Base-by-base conservation (phyloP, 1,140 invertebrate genomes). In the Amyelois transitella region DNA sequence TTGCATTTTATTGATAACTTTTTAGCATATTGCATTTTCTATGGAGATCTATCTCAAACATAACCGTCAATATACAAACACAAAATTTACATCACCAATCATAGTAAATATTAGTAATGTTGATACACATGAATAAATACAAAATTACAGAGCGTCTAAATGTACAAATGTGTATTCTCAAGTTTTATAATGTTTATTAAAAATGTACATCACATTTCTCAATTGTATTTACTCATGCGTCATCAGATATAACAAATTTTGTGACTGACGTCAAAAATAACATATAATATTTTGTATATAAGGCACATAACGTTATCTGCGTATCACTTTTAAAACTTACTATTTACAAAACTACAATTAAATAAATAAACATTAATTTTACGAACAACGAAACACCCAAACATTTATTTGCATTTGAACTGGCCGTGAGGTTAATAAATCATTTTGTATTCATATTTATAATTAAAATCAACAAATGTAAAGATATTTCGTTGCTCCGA, bases 301-400 rank as follows among this genome's bases (percentile, higher is more conserved):
- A 69, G 66, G 66, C 63, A 69, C 63, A 60, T 62, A 66, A 63
- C 55, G 45, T 62, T 58, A 55, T 58, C 38, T 43, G 58, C 53
- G 52, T 66, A 66, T 69, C 63, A 69, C 63, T 66, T 62, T 54
- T 55, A 66, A 54, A 51, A 65, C 49, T 65, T 66, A 69, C 49
- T 65, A 66, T 69, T 63, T 69, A 69, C 63, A 66, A 65, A 25
- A 60, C 51, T 59, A 53, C 50, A 56, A 59, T 50, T 53, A 61
- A 63, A 65, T 66, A 66, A 63, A 69, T 62, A 62, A 54, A 51
- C 44, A 24, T 49, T n/a, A 58, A 20, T 51, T 43, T 4, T 24
- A 51, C 20, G 18, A 28, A 51, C 38, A 52, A 58, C 22, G 21
- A 51, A 20, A 52, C 7, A 51, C 10, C 55, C 24, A 19, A 43